Base-by-base conservation (phyloP, 1,140 invertebrate species). In the Conopomorpha cramerella region DNA sequence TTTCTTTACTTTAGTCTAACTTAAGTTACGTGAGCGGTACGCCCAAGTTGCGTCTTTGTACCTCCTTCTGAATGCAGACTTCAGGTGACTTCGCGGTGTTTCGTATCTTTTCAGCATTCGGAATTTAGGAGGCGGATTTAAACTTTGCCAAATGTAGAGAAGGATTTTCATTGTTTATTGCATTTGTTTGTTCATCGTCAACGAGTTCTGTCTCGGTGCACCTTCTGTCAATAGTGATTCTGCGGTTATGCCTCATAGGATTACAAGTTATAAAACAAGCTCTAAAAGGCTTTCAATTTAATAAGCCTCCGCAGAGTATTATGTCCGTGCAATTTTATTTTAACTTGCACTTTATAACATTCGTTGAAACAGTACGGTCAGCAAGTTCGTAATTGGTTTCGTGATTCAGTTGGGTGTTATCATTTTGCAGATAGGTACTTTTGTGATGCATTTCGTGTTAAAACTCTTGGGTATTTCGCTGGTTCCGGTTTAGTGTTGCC, bases 1-100 rank as follows among this genome's bases (percentile, higher is more conserved):
- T 64, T 67, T 64, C 63, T 64, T 64, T 66, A 51, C 62, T 59
- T 60, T 61, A 67, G 50, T 64, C 55, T 54, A 56, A 59, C 52
- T 61, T 64, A 67, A 63, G 38, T 66, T 62, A 60, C 40, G 36
- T 48, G 41, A 55, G 4, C 19, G 19, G 19, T 48, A 52, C 54
- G 57, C 55, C 61, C 59, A 64, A 67, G 47, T 60, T 51, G 44
- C 41, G 46, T 59, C 44, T 52, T 52, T 45, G 50, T 50, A 51
- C 36, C 52, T 43, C 47, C 57, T 58, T 58, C 55, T 64, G 57
- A 53, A 46, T 51, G 51, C 51, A 54, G 41, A 38, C 51, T 42
- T 25, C 56, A 62, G 57, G 56, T 62, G 57, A 60, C 60, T 66
- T 59, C 52, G 51, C 51, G 48, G 46, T 48, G 49, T 48, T 53